Conservation (phyloP, 2,113 vertebrate species). For the Malurus melanocephalus region DNA sequence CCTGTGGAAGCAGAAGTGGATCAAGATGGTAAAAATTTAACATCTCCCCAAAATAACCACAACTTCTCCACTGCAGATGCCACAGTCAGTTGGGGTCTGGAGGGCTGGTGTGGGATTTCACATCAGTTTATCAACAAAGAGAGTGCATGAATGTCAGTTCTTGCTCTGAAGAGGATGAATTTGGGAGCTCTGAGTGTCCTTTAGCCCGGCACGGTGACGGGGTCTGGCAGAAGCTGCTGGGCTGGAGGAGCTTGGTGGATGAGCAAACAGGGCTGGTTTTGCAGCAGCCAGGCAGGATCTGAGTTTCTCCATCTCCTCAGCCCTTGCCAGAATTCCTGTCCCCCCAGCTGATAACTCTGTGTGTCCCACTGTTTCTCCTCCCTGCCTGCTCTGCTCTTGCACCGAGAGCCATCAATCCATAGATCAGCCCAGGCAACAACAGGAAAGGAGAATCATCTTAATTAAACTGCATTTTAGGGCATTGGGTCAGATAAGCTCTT, state of each 20-base stretch:
- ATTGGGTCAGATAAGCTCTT: neutral
- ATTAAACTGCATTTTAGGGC: neutral
- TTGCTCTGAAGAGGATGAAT: neutral
- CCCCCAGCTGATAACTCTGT: neutral
- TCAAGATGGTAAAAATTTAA: neutral
- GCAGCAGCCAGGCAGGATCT: neutral
- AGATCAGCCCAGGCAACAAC: neutral
- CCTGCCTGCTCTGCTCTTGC: neutral
- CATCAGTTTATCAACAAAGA: neutral
- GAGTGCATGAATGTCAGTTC: neutral
- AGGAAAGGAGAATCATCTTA: neutral
- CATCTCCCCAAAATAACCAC: neutral
- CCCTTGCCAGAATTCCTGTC: neutral
- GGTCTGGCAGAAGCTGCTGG: neutral
- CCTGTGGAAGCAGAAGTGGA: neutral
- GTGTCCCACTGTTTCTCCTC: neutral
- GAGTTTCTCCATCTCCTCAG: neutral
- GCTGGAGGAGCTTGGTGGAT: neutral
- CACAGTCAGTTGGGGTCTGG: fast-evolving
- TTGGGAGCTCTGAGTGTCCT: neutral
- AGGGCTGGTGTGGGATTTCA: neutral
- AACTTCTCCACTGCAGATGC: neutral
- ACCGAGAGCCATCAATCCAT: neutral
- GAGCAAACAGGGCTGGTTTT: neutral
- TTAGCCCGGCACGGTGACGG: fast-evolving